Conservation (phyloP, 2,797 vertebrate genomes). For the Sarcophilus harrisii region DNA sequence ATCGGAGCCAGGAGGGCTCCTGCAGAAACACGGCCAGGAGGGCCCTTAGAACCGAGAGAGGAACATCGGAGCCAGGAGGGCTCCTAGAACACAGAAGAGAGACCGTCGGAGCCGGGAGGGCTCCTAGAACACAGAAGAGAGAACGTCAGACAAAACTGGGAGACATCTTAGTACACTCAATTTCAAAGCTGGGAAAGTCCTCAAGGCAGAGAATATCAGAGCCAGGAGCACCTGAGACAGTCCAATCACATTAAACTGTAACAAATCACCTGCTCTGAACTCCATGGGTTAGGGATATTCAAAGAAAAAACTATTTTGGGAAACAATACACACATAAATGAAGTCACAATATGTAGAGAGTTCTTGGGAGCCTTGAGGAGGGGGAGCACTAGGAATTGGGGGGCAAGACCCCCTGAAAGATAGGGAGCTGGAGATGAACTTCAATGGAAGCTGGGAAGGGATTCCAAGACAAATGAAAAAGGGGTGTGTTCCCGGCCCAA, state of each 20-base stretch:
- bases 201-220: too few relatives aligned
- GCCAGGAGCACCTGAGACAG: neutral
- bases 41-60: too few relatives aligned
- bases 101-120: too few relatives aligned
- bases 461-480: neutral
- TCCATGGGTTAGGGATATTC: neutral
- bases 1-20: too few relatives aligned
- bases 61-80: too few relatives aligned
- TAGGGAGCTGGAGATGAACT: neutral
- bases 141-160: neutral
- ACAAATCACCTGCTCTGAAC: neutral
- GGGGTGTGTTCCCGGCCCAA: neutral
- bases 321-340: neutral
- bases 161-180: neutral
- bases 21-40: accelerated
- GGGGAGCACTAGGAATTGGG: neutral
- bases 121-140: neutral
- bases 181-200: neutral
- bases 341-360: neutral
- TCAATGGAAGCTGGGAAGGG: neutral
- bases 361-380: neutral
- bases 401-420: neutral
- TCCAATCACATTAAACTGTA: neutral
- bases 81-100: too few relatives aligned
- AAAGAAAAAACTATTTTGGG: neutral